These are phyloP conservation scores for Knipowitschia caucasica DNA, from an alignment of 2,797 vertebrate genomes.

Conservation along the genomic window DNA sequence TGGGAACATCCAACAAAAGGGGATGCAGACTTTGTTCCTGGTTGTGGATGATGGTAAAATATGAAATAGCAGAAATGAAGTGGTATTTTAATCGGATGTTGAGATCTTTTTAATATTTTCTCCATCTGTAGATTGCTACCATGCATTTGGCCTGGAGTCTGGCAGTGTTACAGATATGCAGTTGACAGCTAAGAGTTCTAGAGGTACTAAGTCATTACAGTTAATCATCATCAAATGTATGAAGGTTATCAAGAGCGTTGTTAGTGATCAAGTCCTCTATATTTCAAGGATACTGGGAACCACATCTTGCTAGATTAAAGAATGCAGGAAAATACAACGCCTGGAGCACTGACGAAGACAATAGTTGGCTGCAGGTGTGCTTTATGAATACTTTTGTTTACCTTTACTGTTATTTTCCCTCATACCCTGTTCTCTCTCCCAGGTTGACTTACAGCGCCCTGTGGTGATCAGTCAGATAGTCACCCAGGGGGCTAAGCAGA, in stretches of 20 bases:
- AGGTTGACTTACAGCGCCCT: slow-evolving; percentile 90
- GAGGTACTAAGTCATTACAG: slow-evolving; percentile 65
- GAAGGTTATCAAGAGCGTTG: background rate
- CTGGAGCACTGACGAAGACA: slow-evolving; percentile 80
- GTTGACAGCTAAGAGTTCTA: slow-evolving; percentile 77
- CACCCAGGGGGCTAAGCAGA: slow-evolving; percentile 88
- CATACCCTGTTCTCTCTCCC: slow-evolving; percentile 6
- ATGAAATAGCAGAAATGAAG: background rate
- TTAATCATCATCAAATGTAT: background rate
- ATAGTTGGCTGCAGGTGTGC: slow-evolving; percentile 88
- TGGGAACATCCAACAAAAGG: slow-evolving; percentile 83
- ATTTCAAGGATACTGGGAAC: slow-evolving; percentile 83
- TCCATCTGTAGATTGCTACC: slow-evolving; percentile 76
- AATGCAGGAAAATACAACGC: slow-evolving; percentile 89
- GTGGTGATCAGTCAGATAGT: slow-evolving; percentile 88
- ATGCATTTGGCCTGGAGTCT: slow-evolving; percentile 84
- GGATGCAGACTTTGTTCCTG: slow-evolving; percentile 90
- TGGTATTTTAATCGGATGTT: background rate
- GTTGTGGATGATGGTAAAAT: slow-evolving; percentile 84
- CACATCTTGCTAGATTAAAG: slow-evolving; percentile 86
- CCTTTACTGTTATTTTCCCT: background rate
- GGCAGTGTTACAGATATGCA: slow-evolving; percentile 81
- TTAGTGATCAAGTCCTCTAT: background rate
- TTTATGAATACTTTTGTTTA: background rate
- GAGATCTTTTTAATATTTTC: slow-evolving; percentile 4